Evolutionary conservation across 2,797 vertebrate genomes (phyloP).

Genomic region (Smutsia temminckii): DNA sequence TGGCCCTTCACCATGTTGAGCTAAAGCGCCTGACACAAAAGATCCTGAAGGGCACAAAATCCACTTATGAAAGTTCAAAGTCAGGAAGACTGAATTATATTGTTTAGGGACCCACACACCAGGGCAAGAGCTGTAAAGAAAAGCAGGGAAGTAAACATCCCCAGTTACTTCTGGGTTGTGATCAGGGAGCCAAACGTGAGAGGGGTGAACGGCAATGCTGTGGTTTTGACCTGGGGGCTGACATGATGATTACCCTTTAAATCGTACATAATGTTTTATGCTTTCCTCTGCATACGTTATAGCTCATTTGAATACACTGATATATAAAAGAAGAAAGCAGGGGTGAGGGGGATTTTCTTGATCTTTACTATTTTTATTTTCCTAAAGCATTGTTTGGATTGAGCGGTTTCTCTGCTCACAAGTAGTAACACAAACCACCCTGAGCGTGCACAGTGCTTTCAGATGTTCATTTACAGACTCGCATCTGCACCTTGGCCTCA

Average conservation of each 20-base stretch:
- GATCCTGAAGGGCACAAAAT: background rate
- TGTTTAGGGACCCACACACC: background rate
- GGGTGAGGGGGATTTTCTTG: background rate
- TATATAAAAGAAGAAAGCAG: background rate
- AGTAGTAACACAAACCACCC: background rate
- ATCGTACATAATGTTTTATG: background rate
- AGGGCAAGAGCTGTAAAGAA: background rate
- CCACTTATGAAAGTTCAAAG: background rate
- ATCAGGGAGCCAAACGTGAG: background rate
- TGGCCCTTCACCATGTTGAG: background rate
- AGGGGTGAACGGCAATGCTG: background rate
- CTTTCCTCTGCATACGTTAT: background rate
- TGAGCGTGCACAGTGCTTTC: background rate
- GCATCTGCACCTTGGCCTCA: background rate
- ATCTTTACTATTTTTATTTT: background rate
- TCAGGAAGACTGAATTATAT: background rate
- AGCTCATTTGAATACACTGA: conserved; percentile 30
- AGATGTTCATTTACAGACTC: background rate
- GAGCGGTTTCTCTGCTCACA: background rate
- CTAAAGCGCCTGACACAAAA: background rate
- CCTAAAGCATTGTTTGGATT: background rate
- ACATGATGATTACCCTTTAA: background rate
- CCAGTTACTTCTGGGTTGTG: background rate
- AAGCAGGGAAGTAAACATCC: background rate
- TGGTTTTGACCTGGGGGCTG: background rate